phyloP scores from a whole-genome alignment of 2,797 vertebrate genomes.

The Micropoecilia bifurca region DNA sequence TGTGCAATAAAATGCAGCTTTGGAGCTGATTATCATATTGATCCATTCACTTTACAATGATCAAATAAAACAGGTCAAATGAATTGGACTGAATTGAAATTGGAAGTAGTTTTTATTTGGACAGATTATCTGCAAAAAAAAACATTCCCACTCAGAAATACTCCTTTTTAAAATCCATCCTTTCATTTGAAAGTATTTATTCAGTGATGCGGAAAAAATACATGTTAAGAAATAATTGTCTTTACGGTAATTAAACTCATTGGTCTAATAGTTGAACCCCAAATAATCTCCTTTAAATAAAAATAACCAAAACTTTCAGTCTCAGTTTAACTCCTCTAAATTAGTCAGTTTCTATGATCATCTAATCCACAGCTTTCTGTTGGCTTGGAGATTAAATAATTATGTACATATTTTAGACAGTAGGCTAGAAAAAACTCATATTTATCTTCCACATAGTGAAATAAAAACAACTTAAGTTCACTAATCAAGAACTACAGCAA shows the following conservation, averaged over 20 bases:
- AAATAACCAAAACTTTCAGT: not conserved
- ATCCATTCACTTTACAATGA: not conserved
- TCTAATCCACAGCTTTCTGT: not conserved
- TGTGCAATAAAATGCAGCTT: not conserved
- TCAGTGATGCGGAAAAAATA: not conserved
- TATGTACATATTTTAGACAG: not conserved
- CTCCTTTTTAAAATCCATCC: not conserved
- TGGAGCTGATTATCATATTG: not conserved
- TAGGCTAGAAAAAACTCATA: not conserved
- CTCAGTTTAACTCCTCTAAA: not conserved
- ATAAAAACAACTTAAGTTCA: not conserved
- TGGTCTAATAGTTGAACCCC: not conserved
- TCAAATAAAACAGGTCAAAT: not conserved
- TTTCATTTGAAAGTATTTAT: not conserved
- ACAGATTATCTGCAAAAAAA: not conserved
- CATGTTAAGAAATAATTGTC: not conserved
- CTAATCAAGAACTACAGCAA: not conserved
- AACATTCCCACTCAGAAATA: not conserved
- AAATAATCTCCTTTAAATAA: not conserved
- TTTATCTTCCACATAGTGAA: not conserved
- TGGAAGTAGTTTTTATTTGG: not conserved
- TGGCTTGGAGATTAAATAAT: not conserved
- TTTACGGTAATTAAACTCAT: not conserved
- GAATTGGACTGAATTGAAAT: not conserved
- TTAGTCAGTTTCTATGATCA: not conserved